Evolutionary conservation across 2,113 vertebrate genomes (phyloP).

Genomic region (Setophaga petechia): DNA sequence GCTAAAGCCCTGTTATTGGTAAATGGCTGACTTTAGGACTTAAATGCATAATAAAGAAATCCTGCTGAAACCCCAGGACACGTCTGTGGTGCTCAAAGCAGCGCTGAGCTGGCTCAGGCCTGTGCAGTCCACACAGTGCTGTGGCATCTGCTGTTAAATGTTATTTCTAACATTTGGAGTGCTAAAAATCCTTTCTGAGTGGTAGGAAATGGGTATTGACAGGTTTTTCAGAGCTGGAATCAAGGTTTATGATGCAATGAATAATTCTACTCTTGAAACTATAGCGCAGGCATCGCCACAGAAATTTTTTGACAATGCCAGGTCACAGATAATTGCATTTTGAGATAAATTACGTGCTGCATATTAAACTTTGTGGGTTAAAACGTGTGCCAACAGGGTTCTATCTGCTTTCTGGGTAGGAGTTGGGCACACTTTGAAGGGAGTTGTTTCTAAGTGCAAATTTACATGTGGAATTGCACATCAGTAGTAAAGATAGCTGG

Average conservation of each 20-base stretch:
- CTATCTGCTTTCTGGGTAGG: not conserved
- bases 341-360: not conserved
- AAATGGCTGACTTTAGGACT: not conserved
- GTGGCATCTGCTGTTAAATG: not conserved
- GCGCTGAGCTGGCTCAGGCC: not conserved
- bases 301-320: not conserved
- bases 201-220: not conserved
- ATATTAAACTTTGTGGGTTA: not conserved
- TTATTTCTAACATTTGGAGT: not conserved
- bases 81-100: not conserved
- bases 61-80: not conserved
- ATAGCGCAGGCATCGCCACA: accelerated
- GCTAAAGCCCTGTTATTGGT: not conserved
- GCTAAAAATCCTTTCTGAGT: not conserved
- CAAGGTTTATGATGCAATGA: not conserved
- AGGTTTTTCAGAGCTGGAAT: not conserved
- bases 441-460: accelerated
- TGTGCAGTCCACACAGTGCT: not conserved
- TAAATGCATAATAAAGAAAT: not conserved
- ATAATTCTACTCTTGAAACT: accelerated
- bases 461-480: accelerated
- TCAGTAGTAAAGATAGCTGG: not conserved
- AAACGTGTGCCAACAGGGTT: not conserved
- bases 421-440: accelerated
- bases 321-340: not conserved